Percentiles rank a stretch among this genome's conserved stretches.
phyloP scores from a whole-genome alignment of 2,888 invertebrate species.

The Amblyteles armatorius region DNA sequence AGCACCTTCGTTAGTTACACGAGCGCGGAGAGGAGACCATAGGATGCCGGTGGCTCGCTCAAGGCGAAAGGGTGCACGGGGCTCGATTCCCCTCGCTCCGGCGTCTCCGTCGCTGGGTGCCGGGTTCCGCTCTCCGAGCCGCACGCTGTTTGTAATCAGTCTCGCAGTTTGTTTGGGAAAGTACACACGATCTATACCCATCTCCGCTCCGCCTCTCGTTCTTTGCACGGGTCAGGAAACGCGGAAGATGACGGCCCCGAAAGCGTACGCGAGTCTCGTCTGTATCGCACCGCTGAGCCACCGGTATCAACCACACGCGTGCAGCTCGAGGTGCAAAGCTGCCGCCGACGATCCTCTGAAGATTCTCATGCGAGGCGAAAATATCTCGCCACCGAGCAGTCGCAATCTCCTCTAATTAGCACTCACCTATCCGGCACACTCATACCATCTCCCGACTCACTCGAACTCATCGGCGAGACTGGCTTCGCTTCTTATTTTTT shows the following conservation, averaged over 20 bases:
- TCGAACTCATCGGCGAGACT: not conserved
- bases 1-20: slow-evolving; percentile 71
- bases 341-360: slow-evolving; percentile 14
- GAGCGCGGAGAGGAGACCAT: slow-evolving; percentile 7
- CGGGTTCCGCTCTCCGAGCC: slow-evolving; percentile 52
- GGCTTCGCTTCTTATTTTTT: not conserved
- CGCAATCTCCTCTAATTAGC: slow-evolving; percentile 14
- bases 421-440: not conserved
- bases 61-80: slow-evolving; percentile 10
- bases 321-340: slow-evolving; percentile 19
- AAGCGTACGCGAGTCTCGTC: not conserved
- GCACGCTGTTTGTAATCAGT: slow-evolving; percentile 75
- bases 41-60: slow-evolving; percentile 7
- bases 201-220: not conserved
- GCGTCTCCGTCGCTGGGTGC: not conserved
- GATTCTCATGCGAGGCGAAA: slow-evolving; percentile 3
- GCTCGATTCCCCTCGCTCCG: slow-evolving; percentile 38
- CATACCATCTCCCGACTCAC: not conserved
- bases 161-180: slow-evolving; percentile 72
- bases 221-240: slow-evolving; percentile 32
- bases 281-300: not conserved
- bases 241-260: slow-evolving; percentile 22
- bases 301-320: not conserved
- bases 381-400: slow-evolving; percentile 39
- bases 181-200: slow-evolving; percentile 66